phyloP scores from a whole-genome alignment of 2,113 vertebrate species.

The Chrysochloris asiatica region DNA sequence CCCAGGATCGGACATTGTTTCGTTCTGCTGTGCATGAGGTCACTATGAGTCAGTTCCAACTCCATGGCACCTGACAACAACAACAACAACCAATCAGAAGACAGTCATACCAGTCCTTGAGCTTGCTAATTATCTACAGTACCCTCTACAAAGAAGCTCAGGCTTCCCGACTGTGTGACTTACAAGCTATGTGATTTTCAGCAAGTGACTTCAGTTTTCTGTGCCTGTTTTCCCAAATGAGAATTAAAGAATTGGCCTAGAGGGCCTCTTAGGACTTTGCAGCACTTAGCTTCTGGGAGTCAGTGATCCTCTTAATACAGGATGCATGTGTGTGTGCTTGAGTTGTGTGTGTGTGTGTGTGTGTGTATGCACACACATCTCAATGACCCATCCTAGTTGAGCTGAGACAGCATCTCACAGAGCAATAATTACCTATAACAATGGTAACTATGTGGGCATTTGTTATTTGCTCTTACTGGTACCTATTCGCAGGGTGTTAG shows the following conservation, averaged over 20 bases:
- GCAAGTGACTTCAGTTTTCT: not conserved
- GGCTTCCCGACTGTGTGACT: not conserved
- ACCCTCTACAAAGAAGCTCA: not conserved
- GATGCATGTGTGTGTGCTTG: not conserved
- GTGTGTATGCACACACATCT: no score
- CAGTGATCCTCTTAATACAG: not conserved
- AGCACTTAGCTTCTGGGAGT: not conserved
- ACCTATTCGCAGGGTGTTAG: not conserved
- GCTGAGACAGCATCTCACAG: not conserved
- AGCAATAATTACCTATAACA: conserved; percentile 6
- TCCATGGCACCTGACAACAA: no score
- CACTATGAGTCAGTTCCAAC: no score
- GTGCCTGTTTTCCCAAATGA: conserved; percentile 20
- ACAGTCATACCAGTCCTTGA: not conserved
- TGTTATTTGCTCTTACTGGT: not conserved
- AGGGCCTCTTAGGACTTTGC: not conserved
- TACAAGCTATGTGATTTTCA: not conserved
- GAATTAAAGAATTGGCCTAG: not conserved
- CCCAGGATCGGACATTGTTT: no score
- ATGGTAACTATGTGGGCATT: not conserved
- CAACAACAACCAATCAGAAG: not conserved
- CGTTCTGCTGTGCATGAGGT: no score
- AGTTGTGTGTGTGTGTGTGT: no score
- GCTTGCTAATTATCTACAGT: not conserved
- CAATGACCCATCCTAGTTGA: not conserved